phyloP scores from a whole-genome alignment of 2,888 invertebrate genomes.

The Emmelina monodactyla region DNA sequence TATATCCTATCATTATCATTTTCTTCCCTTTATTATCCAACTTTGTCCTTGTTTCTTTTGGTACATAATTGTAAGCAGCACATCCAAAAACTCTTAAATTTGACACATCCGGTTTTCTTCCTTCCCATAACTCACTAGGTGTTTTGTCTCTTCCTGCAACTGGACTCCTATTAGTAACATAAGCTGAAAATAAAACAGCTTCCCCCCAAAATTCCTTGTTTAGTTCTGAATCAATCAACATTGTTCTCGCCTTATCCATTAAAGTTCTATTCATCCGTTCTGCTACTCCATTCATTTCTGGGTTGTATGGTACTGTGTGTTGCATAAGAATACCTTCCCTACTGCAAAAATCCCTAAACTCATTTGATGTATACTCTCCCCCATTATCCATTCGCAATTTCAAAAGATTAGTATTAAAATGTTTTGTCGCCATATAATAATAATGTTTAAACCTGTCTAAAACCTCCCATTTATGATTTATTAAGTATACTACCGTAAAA shows the following conservation, averaged over 20 bases:
- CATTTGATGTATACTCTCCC: conserved; percentile 2
- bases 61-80: conserved; percentile 13
- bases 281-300: conserved; percentile 13
- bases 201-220: conserved; percentile 8
- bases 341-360: conserved; percentile 9
- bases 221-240: conserved; percentile 13
- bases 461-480: conserved; percentile 12
- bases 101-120: conserved; percentile 2
- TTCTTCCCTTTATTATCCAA: conserved; percentile 1
- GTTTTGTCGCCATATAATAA: conserved; percentile 6
- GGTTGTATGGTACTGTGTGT: conserved; percentile 14
- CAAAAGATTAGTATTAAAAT: conserved; percentile 10
- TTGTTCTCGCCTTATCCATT: conserved; percentile 12
- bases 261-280: conserved; percentile 15
- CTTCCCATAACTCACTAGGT: conserved; percentile 1
- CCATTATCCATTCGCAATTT: conserved; percentile 7
- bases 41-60: conserved; percentile 6
- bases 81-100: conserved; percentile 15
- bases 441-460: conserved; percentile 11
- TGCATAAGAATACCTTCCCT: conserved; percentile 2
- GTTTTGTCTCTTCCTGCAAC: background rate
- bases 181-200: conserved; percentile 8
- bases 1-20: conserved; percentile 1
- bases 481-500: conserved; percentile 11
- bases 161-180: conserved; percentile 1